phyloP scores from a whole-genome alignment of 2,113 vertebrate genomes.

The Ptyas mucosa region DNA sequence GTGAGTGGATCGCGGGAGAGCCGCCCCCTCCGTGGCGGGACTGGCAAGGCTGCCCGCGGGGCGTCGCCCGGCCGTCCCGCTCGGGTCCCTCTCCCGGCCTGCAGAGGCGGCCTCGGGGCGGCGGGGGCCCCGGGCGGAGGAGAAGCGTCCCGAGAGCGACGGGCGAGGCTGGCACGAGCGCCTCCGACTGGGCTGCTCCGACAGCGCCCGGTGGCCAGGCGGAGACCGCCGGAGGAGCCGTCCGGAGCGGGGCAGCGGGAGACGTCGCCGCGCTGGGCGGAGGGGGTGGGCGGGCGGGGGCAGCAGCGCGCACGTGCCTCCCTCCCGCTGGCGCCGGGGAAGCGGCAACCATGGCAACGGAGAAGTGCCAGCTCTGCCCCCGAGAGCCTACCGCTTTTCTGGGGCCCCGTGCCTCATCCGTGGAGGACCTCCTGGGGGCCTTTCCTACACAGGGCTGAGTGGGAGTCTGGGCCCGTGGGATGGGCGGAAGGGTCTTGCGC shows the following conservation, averaged over 20 bases:
- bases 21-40: background rate
- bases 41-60: background rate
- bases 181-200: background rate
- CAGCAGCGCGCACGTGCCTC: background rate
- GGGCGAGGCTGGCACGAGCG: too few species aligned
- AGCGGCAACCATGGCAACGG: background rate
- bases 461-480: too few species aligned
- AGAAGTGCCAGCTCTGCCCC: background rate
- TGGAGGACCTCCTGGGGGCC: background rate
- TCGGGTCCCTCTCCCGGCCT: too few species aligned
- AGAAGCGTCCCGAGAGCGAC: too few species aligned
- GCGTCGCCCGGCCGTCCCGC: too few species aligned
- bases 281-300: background rate
- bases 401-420: accelerated
- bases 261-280: background rate
- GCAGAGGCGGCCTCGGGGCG: background rate
- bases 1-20: background rate
- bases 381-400: too few species aligned
- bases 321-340: background rate
- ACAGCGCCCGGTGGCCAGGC: background rate
- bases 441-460: background rate
- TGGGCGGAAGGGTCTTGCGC: too few species aligned
- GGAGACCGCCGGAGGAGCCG: background rate
- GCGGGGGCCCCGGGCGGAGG: background rate
- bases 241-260: background rate